Conservation (phyloP, 2,113 vertebrate species). For the Onychostruthus taczanowskii region DNA sequence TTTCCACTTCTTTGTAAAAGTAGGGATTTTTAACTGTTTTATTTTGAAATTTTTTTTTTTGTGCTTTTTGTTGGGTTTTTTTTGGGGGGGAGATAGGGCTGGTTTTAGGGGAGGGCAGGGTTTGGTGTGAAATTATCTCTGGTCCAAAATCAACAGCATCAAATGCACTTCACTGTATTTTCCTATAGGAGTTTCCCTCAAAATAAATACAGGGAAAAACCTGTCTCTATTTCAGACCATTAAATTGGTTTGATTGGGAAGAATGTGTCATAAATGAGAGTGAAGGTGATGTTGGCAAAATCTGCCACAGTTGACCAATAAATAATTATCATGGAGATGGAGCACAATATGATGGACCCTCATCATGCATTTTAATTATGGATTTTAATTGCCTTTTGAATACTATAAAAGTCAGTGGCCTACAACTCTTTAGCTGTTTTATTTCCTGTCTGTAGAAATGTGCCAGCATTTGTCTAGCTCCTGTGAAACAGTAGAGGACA, state of each 20-base stretch:
- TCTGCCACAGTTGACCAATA: slow-evolving; percentile 5
- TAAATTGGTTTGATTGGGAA: slow-evolving; percentile 21
- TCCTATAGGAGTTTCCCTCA: not conserved
- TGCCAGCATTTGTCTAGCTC: not conserved
- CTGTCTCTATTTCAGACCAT: not conserved
- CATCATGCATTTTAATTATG: slow-evolving; percentile 33
- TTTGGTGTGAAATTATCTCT: not conserved
- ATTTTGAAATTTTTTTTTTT: not conserved
- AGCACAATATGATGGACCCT: not conserved
- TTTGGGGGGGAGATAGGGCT: accelerated
- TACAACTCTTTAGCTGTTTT: not conserved
- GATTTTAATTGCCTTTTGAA: slow-evolving; percentile 37
- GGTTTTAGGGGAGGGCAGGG: accelerated
- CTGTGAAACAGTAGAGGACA: not conserved
- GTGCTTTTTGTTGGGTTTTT: accelerated
- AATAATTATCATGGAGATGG: slow-evolving; percentile 30
- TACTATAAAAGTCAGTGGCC: slow-evolving; percentile 32
- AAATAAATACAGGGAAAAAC: not conserved
- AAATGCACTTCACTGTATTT: not conserved
- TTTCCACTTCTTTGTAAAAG: not conserved
- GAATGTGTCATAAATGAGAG: slow-evolving; percentile 12
- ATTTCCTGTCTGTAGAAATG: not conserved
- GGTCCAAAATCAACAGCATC: not conserved
- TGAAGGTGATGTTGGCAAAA: slow-evolving; percentile 23
- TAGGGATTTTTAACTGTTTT: not conserved